Evolutionary conservation across 2,797 vertebrate species (phyloP), one percentile per base, ranked within the genome.

Genomic region (Setipinna tenuifilis): DNA sequence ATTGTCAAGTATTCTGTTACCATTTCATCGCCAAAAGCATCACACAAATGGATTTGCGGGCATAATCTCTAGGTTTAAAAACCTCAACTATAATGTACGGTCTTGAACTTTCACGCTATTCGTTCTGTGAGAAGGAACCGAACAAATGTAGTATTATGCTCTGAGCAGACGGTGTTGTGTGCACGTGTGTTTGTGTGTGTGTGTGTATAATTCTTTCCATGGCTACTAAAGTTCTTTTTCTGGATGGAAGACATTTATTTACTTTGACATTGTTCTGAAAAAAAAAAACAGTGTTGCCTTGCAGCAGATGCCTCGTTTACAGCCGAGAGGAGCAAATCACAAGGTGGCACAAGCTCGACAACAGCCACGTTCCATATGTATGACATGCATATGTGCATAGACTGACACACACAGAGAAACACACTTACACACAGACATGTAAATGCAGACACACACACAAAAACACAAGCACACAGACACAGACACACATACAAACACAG

Each of bases 351-450:
- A 59, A 35, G 31, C 58, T 35, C 57, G 11, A 44, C 41, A 81
- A 83, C 68, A 88, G 86, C 89, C 68, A 88, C 68, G 19, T 41
- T 46, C 83, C 85, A 88, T 81, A 81, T 82, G 84, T 54, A 59
- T n/a, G 11, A 2, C 57, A 44, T 11, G 57, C 46, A 83, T 31
- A 54, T 31, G 57, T 31, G 12, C 50, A 58, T 58, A 35, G 1
- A 41, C 17, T n/a, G n/a, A 41, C 75, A 80, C 25, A 80, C 75
- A 80, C 31, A 41, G 5, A 80, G 3, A 80, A 3, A 80, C 75
- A 41, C 31, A 80, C 75, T 1, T 17, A 41, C 31, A 31, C 75
- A 80, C 25, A 80, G 12, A 35, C 31, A 41, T 16, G n/a, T 41
- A 80, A 12, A 80, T 21, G 19, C 31, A 80, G 12, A 80, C 31